Base-by-base conservation (phyloP, 2,113 vertebrate species). In the Indicator indicator region DNA sequence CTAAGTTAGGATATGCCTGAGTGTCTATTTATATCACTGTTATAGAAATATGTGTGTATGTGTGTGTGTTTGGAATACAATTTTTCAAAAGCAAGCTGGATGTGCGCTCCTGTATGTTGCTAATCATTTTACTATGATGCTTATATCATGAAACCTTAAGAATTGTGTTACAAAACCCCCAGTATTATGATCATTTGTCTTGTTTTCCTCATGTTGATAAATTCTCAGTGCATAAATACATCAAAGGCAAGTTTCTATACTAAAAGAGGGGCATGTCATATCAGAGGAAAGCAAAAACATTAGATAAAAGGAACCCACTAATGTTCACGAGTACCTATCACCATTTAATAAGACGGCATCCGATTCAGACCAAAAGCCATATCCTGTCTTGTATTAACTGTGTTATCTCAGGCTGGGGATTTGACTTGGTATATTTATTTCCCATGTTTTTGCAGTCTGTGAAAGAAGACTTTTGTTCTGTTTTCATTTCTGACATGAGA, bases 61-160 rank as follows among this genome's bases (percentile, higher is more conserved):
- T 44, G 21, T 28, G 28, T 60, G 46, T 73, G 48, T 88, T 81
- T 78, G 73, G 62, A 91, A 81, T 50, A 44, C 1, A 6, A 16
- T 88, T 91, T 95, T 93, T 94, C 86, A 81, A 72, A 74, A 77
- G 64, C 48, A 82, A 87, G 55, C 86, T 85, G 68, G 33, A 69
- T 94, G 14, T 80, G 72, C 64, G 38, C 23, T 83, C 13, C 60
- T 88, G 9, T 60, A 56, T 80, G 60, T 46, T 91, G 68, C 63
- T 92, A 75, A 85, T 91, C 1, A 83, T 89, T 87, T 88, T 5
- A 7, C 55, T 79, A 8, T 58, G 60, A 72, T 32, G 60, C 63
- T 91, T 88, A 24, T 83, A 60, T 71, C 56, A 77, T 48, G 60
- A 46, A 91, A 87, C 16, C 68, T 85, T 82, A 92, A 68, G 67